Evolutionary conservation across 2,113 vertebrate genomes (phyloP).

Genomic region (Bucco capensis): DNA sequence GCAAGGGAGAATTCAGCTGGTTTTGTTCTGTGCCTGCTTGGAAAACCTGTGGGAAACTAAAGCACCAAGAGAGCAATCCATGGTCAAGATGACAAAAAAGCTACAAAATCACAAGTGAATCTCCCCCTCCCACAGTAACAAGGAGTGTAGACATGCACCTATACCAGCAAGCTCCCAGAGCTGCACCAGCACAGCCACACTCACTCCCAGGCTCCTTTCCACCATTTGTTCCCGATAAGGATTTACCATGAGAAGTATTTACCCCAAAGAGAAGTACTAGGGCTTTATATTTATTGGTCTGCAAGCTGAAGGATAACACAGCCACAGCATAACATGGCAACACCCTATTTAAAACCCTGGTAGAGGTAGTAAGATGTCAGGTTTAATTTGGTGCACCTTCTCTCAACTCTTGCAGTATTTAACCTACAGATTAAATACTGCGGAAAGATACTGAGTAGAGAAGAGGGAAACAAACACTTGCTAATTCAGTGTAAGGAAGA

Average conservation of each 20-base stretch:
- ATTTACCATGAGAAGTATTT: not conserved
- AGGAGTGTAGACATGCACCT: accelerated
- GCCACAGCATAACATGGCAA: not conserved
- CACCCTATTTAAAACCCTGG: not conserved
- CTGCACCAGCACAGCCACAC: not conserved
- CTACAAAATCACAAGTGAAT: not conserved
- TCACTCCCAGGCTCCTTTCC: not conserved
- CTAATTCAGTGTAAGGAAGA: not conserved
- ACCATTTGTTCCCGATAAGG: accelerated
- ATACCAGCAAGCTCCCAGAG: not conserved
- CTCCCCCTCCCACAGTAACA: not conserved
- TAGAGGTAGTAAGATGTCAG: not conserved
- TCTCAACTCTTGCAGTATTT: accelerated
- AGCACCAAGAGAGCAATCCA: not conserved
- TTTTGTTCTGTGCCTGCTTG: not conserved
- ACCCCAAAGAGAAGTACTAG: not conserved
- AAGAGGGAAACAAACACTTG: not conserved
- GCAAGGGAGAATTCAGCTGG: accelerated
- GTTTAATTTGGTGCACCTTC: not conserved
- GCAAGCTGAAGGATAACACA: not conserved
- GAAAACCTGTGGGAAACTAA: not conserved
- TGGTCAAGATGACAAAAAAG: not conserved
- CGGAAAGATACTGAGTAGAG: accelerated
- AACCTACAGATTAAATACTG: not conserved
- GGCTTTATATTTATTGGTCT: not conserved